Conservation (phyloP, 2,113 vertebrate genomes). For the Paracanthobrama guichenoti region DNA sequence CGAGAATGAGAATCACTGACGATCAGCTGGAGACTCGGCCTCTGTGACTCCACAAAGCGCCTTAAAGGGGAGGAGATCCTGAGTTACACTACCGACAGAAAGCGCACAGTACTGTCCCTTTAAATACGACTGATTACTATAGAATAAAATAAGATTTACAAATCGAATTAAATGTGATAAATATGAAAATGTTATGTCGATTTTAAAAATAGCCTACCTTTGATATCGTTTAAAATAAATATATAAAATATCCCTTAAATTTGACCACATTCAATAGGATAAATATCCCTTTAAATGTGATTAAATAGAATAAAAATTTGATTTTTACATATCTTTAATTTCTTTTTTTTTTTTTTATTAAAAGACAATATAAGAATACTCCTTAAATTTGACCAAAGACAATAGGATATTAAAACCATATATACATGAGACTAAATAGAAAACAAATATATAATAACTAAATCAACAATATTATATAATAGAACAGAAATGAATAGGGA, state of each 20-base stretch:
- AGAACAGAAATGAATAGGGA: background rate
- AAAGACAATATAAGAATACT: too few relatives aligned
- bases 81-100: background rate
- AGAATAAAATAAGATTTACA: background rate
- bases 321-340: too few relatives aligned
- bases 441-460: background rate
- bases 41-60: background rate
- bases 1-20: background rate
- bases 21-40: slow-evolving; percentile 27
- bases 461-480: background rate
- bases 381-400: too few relatives aligned
- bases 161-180: background rate
- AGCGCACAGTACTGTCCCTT: background rate
- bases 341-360: too few relatives aligned
- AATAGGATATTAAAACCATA: too few relatives aligned
- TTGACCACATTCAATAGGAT: background rate
- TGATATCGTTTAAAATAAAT: too few relatives aligned
- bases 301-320: background rate
- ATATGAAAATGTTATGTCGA: background rate
- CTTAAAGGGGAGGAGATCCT: slow-evolving; percentile 24
- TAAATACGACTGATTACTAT: background rate
- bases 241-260: background rate
- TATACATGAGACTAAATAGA: background rate
- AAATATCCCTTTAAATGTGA: background rate
- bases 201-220: background rate